Base-by-base conservation (phyloP, 1,140 invertebrate genomes). In the Apis cerana region DNA sequence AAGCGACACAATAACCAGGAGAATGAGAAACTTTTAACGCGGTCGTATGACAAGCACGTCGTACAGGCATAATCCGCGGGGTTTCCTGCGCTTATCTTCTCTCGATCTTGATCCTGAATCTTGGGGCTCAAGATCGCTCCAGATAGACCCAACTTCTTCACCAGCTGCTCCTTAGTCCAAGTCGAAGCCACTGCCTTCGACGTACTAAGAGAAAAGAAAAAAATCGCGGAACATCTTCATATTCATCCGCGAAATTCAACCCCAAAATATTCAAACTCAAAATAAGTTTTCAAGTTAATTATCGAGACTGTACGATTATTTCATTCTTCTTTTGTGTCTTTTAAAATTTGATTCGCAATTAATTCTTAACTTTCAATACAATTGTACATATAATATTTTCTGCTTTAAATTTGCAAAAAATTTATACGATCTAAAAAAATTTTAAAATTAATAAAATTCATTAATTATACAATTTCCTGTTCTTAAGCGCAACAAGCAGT, bases 1-100 rank as follows among this genome's bases (percentile, higher is more conserved):
- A 91, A 89, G 79, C 71, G 70, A 43, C 77, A 90, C 88, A 91
- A 91, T 90, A 82, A 69, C 56, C 58, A 33, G 56, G 72, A 91
- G 86, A 90, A 91, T 90, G 85, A 80, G 62, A 76, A 76, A 89
- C 89, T 91, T 89, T 89, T 89, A 89, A 82, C 90, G 79, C 77
- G 76, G 78, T 82, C 82, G 85, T 83, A 82, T 82, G 71, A 87
- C 86, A 87, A 76, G 61, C 78, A 82, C 76, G 75, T 33, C 83
- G 82, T 88, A 84, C 83, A 86, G 80, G 80, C 72, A 89, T 89
- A 89, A 90, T 90, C 90, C 86, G 82, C 75, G 82, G 88, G 88
- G 88, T 90, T 89, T 78, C 88, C 77, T 58, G 17, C n/a, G 70
- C 43, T 64, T 90, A 91, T 91, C 90, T 86, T 64, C n/a, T 23